Base-by-base conservation (phyloP, 35 echinoderm and acorn worm genomes). In the Apostichopus californicus region DNA sequence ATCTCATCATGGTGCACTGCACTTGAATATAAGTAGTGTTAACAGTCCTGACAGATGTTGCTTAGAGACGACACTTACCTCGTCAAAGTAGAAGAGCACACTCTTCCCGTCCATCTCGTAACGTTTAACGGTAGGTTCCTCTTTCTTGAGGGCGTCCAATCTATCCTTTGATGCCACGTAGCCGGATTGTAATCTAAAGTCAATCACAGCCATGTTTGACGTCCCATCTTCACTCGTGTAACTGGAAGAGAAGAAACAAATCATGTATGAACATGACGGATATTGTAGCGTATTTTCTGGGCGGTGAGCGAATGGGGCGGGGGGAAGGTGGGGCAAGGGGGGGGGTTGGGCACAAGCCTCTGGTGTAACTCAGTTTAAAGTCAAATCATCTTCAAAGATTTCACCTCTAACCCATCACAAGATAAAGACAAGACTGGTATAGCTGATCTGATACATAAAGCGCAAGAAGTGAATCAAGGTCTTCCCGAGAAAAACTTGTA, bases 131-230 rank as follows among this genome's bases (percentile, higher is more conserved):
- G 46, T 15, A 13, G 63, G 65, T 11, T 77, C 55, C 12, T 56
- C 54, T 13, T 93, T 66, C 52, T 86, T 90, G 52, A 96, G 81
- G 4, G 46, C 9, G 7, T 87, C 25, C 1, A 96, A 66, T 25
- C 57, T 73, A 52, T 90, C 89, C 54, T 93, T 87, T 57, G 93
- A 81, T 7, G 95, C 65, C 17, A 82, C 78, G 57, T 85, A 96
- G 5, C 95, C 95, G 18, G 92, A 93, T 21, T 93, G 86, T 87
- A 96, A 80, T 56, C 82, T 93, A 59, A 96, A 93, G 26, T 90
- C 79, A 12, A 96, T 91, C 18, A 96, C 88, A 9, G 92, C 95
- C 95, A 96, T 96, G 80, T 96, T 96, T 63, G 95, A 96, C 10
- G 89, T 81, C 22, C 91, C 79, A 86, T 96, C 95, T 55, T 82